A percentile compares a stretch with the other conserved stretches of the same genome.
phyloP scores from a whole-genome alignment of 2,113 vertebrate species.

The Cnemophilus loriae region DNA sequence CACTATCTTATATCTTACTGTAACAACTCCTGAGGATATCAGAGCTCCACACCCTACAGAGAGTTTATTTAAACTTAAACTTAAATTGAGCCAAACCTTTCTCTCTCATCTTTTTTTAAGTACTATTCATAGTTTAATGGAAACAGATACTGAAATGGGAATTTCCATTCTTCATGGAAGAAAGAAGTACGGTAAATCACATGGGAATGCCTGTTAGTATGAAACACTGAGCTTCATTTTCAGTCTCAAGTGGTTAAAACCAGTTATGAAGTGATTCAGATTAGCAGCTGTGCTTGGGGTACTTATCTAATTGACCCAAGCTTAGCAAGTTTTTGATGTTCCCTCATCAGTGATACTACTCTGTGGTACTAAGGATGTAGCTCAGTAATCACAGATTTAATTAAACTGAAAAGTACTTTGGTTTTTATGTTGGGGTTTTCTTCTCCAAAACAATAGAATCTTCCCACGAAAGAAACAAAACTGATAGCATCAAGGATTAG shows the following conservation, averaged over 20 bases:
- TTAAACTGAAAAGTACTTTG: not conserved
- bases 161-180: not conserved
- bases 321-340: not conserved
- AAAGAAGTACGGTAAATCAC: not conserved
- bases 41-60: not conserved
- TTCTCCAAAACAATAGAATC: not conserved
- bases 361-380: not conserved
- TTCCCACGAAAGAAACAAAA: not conserved
- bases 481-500: not conserved
- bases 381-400: not conserved
- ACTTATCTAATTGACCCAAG: not conserved
- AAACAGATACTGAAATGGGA: not conserved
- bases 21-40: not conserved
- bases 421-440: not conserved
- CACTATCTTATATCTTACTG: not conserved
- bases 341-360: not conserved
- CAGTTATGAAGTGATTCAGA: conserved; percentile 3
- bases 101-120: not conserved
- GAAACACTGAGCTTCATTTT: not conserved
- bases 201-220: not conserved
- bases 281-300: not conserved
- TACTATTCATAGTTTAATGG: not conserved
- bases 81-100: not conserved
- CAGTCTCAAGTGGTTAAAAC: conserved; percentile 1
- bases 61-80: conserved; percentile 1